Conservation (phyloP, 2,113 vertebrate genomes). For the Lates calcarifer region DNA sequence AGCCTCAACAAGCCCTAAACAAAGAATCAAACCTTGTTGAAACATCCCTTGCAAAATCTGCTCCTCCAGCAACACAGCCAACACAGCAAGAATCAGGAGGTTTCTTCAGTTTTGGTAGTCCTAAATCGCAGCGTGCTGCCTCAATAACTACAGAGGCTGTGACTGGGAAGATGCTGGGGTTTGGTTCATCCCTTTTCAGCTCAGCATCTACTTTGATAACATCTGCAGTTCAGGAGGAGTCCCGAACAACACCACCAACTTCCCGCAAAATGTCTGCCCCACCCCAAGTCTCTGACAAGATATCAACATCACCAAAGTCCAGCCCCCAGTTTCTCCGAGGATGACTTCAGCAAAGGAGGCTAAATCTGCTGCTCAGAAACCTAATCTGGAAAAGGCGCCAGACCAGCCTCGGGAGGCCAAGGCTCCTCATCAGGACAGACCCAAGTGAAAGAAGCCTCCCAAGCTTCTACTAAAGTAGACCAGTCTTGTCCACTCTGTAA, state of each 20-base stretch:
- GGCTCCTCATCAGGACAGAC: slow-evolving; percentile 61
- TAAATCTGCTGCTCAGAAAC: slow-evolving; percentile 60
- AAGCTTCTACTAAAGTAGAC: slow-evolving; percentile 47
- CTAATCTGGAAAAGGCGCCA: slow-evolving; percentile 58
- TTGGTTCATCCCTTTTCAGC: slow-evolving; percentile 78
- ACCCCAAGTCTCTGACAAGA: slow-evolving; percentile 69
- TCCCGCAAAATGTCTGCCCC: slow-evolving; percentile 77
- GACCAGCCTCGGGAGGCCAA: slow-evolving; percentile 76
- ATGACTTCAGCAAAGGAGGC: slow-evolving; percentile 34
- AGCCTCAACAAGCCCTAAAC: slow-evolving; percentile 23
- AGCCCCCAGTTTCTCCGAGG: slow-evolving; percentile 64
- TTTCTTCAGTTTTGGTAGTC: slow-evolving; percentile 80
- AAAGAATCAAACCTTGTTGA: slow-evolving; percentile 69
- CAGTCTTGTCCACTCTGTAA: slow-evolving; percentile 92
- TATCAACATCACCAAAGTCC: slow-evolving; percentile 50
- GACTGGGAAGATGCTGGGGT: slow-evolving; percentile 81
- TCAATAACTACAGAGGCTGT: slow-evolving; percentile 67
- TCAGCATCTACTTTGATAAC: slow-evolving; percentile 81
- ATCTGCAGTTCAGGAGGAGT: slow-evolving; percentile 78
- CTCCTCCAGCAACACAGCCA: slow-evolving; percentile 64
- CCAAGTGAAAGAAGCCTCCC: slow-evolving; percentile 23
- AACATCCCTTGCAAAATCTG: slow-evolving; percentile 70
- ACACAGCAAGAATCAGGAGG: slow-evolving; percentile 82
- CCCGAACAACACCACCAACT: slow-evolving; percentile 64
- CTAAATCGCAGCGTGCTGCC: slow-evolving; percentile 72